Base-by-base conservation (phyloP, 2,113 vertebrate genomes). In the Otis tarda region DNA sequence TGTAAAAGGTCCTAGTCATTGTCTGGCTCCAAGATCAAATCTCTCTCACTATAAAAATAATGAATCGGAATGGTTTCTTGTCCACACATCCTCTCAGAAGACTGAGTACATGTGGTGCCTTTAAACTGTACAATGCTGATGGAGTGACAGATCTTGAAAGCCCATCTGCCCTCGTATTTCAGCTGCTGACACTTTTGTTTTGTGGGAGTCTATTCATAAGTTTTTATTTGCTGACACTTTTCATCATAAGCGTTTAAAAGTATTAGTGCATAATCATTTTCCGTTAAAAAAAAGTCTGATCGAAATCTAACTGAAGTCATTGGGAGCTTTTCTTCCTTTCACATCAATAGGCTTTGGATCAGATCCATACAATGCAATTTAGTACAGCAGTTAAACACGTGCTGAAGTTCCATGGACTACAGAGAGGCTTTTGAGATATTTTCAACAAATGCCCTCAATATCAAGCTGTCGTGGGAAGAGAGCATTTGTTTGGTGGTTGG, bases 71-170 rank as follows among this genome's bases (percentile, higher is more conserved):
- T 0, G 0, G 73, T 83, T 95, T 94, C 94, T 92, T 94, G 95
- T 92, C 86, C 94, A 84, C 69, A 71, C n/a, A 89, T 17, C 13
- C 68, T n/a, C 87, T 83, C 88, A 92, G 64, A 94, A 95, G 59
- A 47, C 35, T 23, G 65, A 56, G 59, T 71, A 39, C 90, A 90
- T 78, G 88, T 61, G 37, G 86, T 87, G 90, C 83, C 80, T 96
- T 97, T 95, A 94, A 95, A 93, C 56, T 75, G 49, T 24, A 93
- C 95, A 95, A 91, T 95, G 77, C 37, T 71, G 68, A 14, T 92
- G 52, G 56, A 94, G 53, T 89, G 90, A 95, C 89, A 95, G 93
- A 96, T 90, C 92, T 96, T 95, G 80, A 92, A 96, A 96, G 73
- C 64, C 94, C 88, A 87, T 90, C 90, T 95, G 52, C 88, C 86